phyloP scores from a whole-genome alignment of 2,888 invertebrate species.

The Galeruca laticollis region DNA sequence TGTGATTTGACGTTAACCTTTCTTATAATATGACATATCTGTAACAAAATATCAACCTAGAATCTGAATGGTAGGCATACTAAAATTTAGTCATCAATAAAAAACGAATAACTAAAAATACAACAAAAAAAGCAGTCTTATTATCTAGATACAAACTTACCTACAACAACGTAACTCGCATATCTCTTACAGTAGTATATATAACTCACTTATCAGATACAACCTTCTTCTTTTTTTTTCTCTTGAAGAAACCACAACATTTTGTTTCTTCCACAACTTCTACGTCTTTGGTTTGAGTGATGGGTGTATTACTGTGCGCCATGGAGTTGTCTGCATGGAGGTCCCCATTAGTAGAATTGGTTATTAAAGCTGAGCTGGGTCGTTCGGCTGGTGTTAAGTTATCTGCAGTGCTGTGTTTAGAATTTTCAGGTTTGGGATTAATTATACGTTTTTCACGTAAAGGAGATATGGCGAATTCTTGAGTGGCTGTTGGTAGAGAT shows the following conservation, averaged over 20 bases:
- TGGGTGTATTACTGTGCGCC: constrained; percentile 38
- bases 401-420: constrained; percentile 25
- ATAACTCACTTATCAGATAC: constrained; percentile 34
- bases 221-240: constrained; percentile 39
- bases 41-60: no score
- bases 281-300: constrained; percentile 33
- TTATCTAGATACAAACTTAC: neutral
- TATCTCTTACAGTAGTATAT: constrained; percentile 23
- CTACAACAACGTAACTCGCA: constrained; percentile 24
- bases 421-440: constrained; percentile 24
- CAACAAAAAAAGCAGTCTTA: no score
- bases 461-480: constrained; percentile 40
- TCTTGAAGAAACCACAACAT: constrained; percentile 40
- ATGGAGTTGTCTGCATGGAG: constrained; percentile 33
- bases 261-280: constrained; percentile 40
- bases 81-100: no score
- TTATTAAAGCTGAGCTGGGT: constrained; percentile 32
- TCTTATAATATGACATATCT: no score
- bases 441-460: constrained; percentile 22
- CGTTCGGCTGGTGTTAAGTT: constrained; percentile 30
- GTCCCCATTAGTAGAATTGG: constrained; percentile 35
- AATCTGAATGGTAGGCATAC: no score
- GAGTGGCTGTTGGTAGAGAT: constrained; percentile 38
- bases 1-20: no score
- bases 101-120: no score